Conservation (phyloP, 2,888 invertebrate species). For the Hirudinaria manillensis region DNA sequence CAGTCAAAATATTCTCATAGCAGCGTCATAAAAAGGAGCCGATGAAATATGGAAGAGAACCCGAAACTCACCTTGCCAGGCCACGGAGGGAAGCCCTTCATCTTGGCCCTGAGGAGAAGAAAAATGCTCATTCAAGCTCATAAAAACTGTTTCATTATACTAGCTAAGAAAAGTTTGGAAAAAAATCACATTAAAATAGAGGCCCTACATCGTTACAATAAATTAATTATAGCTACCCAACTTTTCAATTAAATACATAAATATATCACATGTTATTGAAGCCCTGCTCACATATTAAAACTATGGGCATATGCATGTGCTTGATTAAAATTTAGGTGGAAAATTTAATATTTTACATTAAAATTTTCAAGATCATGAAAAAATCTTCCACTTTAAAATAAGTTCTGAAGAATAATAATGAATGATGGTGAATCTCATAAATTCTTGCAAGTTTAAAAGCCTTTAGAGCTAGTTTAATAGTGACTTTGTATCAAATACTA, state of each 20-base stretch:
- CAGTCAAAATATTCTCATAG: background rate
- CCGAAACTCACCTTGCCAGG: conserved; percentile 18
- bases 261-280: background rate
- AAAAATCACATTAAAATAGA: background rate
- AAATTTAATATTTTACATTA: background rate
- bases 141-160: background rate
- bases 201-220: background rate
- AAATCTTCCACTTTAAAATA: too few species aligned
- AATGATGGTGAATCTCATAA: too few species aligned
- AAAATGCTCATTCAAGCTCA: background rate
- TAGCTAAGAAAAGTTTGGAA: background rate
- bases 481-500: too few species aligned
- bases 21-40: background rate
- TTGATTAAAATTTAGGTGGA: background rate
- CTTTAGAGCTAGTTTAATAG: too few species aligned
- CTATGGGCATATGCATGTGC: background rate
- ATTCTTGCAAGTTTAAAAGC: too few species aligned
- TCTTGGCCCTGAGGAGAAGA: conserved; percentile 22
- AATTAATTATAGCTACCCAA: background rate
- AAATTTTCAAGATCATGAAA: background rate
- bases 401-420: too few species aligned
- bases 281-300: background rate
- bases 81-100: conserved; percentile 31
- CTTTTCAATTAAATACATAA: background rate
- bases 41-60: background rate